Evolutionary conservation across 2,888 invertebrate species (phyloP).

Genomic region (Chalcis sispes): DNA sequence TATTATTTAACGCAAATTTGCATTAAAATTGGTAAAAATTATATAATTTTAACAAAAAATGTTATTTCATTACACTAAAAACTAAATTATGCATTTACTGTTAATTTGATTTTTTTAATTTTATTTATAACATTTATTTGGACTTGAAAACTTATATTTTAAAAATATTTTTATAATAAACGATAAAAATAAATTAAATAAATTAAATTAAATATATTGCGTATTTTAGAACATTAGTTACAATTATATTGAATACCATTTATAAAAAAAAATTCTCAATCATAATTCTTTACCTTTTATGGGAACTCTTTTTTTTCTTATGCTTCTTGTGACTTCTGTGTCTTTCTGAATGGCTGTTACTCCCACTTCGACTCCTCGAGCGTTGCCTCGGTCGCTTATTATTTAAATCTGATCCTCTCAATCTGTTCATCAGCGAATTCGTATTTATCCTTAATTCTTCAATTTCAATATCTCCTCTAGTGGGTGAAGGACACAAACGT

Average conservation of each 20-base stretch:
- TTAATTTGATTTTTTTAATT: no score
- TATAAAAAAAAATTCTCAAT: conserved; percentile 54
- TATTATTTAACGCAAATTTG: no score
- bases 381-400: conserved; percentile 69
- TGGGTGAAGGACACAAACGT: conserved; percentile 70
- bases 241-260: neutral
- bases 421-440: conserved; percentile 70
- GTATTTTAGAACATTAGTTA: neutral
- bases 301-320: conserved; percentile 77
- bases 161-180: neutral
- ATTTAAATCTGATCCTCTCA: conserved; percentile 69
- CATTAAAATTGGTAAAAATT: no score
- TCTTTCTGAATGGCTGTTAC: conserved; percentile 70
- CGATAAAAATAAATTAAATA: neutral
- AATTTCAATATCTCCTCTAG: conserved; percentile 61
- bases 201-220: neutral
- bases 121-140: neutral
- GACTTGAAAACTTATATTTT: neutral
- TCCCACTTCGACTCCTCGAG: conserved; percentile 70
- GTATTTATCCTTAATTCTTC: conserved; percentile 61
- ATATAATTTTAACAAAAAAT: no score
- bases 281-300: conserved; percentile 78
- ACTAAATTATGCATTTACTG: no score
- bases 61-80: no score
- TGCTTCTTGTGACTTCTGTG: conserved; percentile 73